Conservation (phyloP, 2,797 vertebrate species). For the Arctocebus calabarensis region DNA sequence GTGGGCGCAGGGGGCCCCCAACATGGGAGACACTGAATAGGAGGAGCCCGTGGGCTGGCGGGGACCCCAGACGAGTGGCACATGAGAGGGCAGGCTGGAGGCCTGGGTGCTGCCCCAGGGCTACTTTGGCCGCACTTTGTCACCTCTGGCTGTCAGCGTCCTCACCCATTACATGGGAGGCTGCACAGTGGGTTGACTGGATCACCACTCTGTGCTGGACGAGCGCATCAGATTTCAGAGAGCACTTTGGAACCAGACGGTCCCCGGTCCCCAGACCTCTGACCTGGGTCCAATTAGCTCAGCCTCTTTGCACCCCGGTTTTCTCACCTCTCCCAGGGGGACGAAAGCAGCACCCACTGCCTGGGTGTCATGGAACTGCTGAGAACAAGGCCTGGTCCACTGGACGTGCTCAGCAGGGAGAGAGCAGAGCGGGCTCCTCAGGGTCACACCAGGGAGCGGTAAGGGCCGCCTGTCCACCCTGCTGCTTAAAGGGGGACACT, state of each 20-base stretch:
- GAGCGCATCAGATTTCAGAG: not conserved
- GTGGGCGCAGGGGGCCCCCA: not conserved
- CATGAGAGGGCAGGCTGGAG: rapidly evolving
- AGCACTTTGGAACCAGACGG: rapidly evolving
- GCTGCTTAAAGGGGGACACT: rapidly evolving
- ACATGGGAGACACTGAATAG: rapidly evolving
- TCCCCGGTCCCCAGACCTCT: rapidly evolving
- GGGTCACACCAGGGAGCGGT: rapidly evolving
- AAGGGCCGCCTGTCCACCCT: not conserved
- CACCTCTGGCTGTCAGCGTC: not conserved
- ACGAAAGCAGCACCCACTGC: rapidly evolving
- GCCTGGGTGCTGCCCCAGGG: rapidly evolving
- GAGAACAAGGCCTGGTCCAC: rapidly evolving
- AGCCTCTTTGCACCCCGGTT: not conserved
- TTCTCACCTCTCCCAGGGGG: not conserved
- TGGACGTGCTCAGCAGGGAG: not conserved
- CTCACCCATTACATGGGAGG: not conserved
- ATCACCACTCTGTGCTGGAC: rapidly evolving
- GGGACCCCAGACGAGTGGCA: not conserved
- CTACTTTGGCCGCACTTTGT: rapidly evolving
- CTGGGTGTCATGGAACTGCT: rapidly evolving
- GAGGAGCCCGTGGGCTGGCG: not conserved
- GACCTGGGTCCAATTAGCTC: rapidly evolving
- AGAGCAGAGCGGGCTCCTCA: not conserved
- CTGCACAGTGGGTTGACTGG: rapidly evolving